Base-by-base conservation (phyloP, 1,140 invertebrate genomes). In the Coenobita brevimanus region DNA sequence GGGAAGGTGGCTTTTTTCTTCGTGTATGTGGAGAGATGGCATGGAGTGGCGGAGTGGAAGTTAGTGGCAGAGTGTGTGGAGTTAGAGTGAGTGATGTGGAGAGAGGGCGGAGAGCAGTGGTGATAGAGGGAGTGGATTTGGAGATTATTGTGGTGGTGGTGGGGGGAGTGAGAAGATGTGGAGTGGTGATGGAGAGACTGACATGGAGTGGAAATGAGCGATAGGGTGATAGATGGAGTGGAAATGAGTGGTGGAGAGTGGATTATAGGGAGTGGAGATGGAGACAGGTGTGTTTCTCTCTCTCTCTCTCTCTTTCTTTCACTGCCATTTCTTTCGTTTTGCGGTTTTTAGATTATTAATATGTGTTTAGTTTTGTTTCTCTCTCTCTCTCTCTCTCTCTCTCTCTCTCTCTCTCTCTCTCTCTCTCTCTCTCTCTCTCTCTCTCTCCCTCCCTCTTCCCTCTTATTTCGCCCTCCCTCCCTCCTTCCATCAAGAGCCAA, bases 361-460 rank as follows among this genome's bases (percentile, higher is more conserved):
- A 13, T 33, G 3, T 60, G 3, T 60, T 24, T 80, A n/a, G 2
- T 38, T 60, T n/a, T 17, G 21, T 30, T 38, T 60, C 78, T 80
- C 27, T 33, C 30, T 60, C 27, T 33, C 27, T 60, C 54, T 60
- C 2, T 36, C 2, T 60, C 50, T 85, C 46, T 24, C 13, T 60
- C 50, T 85, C 67, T 54, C n/a, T 50, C 38, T 85, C 82, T 30
- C 21, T 10, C 50, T 41, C 57, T 43, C 27, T 71, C 41, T 50
- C 33, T 83, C n/a, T 76, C 33, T n/a, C 43, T 24, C 13, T 38
- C 30, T 57, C 46, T 50, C 69, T 85, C 67, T 50, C n/a, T 33
- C 41, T 41, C 24, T 57, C 27, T 75, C 30, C 38, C 30, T 41
- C 67, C 10, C n/a, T 73, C 2, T 76, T 10, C n/a, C 50, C 71